Evolutionary conservation across 2,113 vertebrate genomes (phyloP).

Genomic region (Asarcornis scutulata): DNA sequence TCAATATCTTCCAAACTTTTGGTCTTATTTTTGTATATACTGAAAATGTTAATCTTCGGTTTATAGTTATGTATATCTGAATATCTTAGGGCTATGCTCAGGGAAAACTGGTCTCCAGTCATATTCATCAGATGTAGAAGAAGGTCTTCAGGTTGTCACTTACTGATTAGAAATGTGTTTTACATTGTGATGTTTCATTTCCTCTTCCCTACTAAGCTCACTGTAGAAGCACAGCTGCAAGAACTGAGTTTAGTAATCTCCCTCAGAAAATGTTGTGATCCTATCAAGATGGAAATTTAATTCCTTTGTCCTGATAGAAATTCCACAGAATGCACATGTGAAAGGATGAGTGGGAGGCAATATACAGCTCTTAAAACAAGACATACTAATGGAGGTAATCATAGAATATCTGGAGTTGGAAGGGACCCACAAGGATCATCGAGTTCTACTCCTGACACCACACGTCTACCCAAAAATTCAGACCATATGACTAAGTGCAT

Average conservation of each 20-base stretch:
- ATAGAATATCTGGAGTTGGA: too few species aligned
- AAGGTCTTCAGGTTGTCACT: not conserved
- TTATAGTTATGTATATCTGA: not conserved
- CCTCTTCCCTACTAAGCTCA: not conserved
- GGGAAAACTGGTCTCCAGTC: not conserved
- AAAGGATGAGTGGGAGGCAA: not conserved
- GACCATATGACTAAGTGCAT: too few species aligned
- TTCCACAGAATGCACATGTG: not conserved
- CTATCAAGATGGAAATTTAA: constrained; percentile 2
- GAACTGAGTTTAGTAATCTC: constrained; percentile 12
- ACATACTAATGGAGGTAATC: not conserved
- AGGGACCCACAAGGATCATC: too few species aligned
- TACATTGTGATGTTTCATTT: not conserved
- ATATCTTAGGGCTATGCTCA: not conserved
- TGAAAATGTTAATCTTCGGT: not conserved
- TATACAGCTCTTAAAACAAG: constrained; percentile 5
- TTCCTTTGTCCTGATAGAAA: not conserved
- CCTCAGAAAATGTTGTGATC: constrained; percentile 9
- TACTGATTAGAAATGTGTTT: not conserved
- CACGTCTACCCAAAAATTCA: too few species aligned
- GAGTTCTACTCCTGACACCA: too few species aligned
- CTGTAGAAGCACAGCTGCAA: not conserved
- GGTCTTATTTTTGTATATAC: not conserved
- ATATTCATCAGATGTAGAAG: not conserved
- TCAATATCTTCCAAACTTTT: not conserved